Evolutionary conservation across 2,888 invertebrate species (phyloP).

Genomic region (Bombylius discolor): DNA sequence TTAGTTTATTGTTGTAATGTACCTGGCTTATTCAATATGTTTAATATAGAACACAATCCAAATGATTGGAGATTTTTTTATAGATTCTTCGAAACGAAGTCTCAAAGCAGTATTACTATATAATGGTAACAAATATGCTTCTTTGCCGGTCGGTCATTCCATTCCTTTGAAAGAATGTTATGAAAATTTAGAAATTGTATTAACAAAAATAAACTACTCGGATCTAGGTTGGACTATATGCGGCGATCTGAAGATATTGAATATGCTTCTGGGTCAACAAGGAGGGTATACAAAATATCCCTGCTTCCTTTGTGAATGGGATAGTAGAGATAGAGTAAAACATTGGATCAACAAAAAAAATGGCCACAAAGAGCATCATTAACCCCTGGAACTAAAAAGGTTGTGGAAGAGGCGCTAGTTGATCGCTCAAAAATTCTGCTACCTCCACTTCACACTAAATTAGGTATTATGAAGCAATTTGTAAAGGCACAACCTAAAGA

Average conservation of each 20-base stretch:
- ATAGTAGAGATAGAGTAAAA: background rate
- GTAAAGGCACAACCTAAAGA: too few relatives aligned
- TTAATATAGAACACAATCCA: background rate
- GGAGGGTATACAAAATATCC: too few relatives aligned
- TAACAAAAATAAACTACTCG: background rate
- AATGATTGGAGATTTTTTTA: background rate
- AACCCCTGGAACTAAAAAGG: background rate
- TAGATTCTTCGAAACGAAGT: background rate
- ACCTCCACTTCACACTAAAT: too few relatives aligned
- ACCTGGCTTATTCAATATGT: background rate
- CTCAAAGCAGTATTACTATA: constrained; percentile 5
- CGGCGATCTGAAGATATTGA: background rate
- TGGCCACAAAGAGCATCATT: background rate
- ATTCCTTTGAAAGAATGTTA: constrained; percentile 2
- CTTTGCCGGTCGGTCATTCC: background rate
- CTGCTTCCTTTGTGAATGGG: too few relatives aligned
- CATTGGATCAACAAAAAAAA: background rate
- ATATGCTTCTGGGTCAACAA: background rate
- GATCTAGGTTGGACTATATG: background rate
- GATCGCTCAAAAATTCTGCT: too few relatives aligned
- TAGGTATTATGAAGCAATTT: too few relatives aligned
- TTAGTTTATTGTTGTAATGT: background rate
- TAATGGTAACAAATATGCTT: constrained; percentile 3
- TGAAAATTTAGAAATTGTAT: background rate
- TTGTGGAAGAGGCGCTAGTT: too few relatives aligned